Conservation (phyloP, 2,797 vertebrate species). For the Microchirus variegatus region DNA sequence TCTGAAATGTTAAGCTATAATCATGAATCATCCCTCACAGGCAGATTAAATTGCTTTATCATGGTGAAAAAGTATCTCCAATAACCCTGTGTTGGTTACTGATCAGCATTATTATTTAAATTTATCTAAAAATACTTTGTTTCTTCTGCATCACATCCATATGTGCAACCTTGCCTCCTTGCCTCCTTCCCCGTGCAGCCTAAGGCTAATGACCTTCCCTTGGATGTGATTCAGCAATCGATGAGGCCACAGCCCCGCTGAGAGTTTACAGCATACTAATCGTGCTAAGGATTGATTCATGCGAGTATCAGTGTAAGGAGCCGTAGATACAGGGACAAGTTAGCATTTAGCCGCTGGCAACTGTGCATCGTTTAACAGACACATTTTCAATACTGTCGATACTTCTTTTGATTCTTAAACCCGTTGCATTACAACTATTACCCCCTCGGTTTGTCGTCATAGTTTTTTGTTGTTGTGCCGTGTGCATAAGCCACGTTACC, state of each 20-base stretch:
- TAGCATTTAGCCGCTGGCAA: conserved; percentile 40
- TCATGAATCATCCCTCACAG: no score
- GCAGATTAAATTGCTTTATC: no score
- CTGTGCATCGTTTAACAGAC: conserved; percentile 13
- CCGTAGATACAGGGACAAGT: conserved; percentile 48
- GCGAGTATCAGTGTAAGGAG: conserved; percentile 55
- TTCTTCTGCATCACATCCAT: neutral
- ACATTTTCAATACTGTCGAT: neutral
- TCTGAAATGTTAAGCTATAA: no score
- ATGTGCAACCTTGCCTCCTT: conserved; percentile 24
- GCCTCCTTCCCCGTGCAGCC: conserved; percentile 28
- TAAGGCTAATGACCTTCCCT: conserved; percentile 57
- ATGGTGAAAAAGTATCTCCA: no score
- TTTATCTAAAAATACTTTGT: neutral
- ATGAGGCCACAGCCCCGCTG: conserved; percentile 61
- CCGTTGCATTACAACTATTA: neutral
- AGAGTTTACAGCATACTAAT: conserved; percentile 73
- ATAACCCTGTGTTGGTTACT: no score
- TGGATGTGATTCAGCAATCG: conserved; percentile 68
- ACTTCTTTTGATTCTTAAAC: neutral
- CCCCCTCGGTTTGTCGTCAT: neutral
- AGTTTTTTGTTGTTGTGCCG: no score
- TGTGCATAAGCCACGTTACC: conserved; percentile 45
- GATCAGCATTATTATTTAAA: neutral
- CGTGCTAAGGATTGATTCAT: conserved; percentile 72